A percentile compares a stretch with the other conserved stretches of the same genome.
Conservation (phyloP, 2,888 invertebrate species). For the Melanotus villosus region DNA sequence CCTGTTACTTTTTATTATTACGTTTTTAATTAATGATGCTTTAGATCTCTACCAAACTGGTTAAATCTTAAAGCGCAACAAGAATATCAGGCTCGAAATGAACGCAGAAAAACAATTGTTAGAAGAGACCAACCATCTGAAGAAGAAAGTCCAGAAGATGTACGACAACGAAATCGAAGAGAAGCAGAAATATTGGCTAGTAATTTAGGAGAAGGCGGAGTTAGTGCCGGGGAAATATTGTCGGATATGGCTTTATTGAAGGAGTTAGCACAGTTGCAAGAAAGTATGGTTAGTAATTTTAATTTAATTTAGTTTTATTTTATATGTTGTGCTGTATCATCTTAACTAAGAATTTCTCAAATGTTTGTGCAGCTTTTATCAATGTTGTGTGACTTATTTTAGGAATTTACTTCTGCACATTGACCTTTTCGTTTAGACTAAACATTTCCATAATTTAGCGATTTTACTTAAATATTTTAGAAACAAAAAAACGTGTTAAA, state of each 20-base stretch:
- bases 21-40: conserved; percentile 3
- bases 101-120: conserved; percentile 62
- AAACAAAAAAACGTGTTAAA: too few relatives aligned
- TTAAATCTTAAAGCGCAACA: conserved; percentile 74
- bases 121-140: conserved; percentile 73
- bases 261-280: conserved; percentile 90
- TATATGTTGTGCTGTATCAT: too few relatives aligned
- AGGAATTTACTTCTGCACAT: too few relatives aligned
- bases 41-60: conserved; percentile 84
- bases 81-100: conserved; percentile 65
- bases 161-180: conserved; percentile 83
- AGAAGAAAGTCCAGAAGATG: conserved; percentile 85
- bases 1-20: too few relatives aligned
- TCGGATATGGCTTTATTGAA: conserved; percentile 86
- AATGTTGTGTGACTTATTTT: too few relatives aligned
- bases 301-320: too few relatives aligned
- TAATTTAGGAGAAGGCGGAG: conserved; percentile 88
- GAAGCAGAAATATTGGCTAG: conserved; percentile 95
- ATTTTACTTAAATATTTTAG: too few relatives aligned
- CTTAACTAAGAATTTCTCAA: too few relatives aligned
- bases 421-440: too few relatives aligned
- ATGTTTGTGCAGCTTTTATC: too few relatives aligned
- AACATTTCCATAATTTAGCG: neutral
- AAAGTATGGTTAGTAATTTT: conserved; percentile 83
- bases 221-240: conserved; percentile 87